These are phyloP conservation scores for Crossaster papposus DNA, from an alignment of 53 echinoderm and acorn worm genomes.

Conservation along the genomic window DNA sequence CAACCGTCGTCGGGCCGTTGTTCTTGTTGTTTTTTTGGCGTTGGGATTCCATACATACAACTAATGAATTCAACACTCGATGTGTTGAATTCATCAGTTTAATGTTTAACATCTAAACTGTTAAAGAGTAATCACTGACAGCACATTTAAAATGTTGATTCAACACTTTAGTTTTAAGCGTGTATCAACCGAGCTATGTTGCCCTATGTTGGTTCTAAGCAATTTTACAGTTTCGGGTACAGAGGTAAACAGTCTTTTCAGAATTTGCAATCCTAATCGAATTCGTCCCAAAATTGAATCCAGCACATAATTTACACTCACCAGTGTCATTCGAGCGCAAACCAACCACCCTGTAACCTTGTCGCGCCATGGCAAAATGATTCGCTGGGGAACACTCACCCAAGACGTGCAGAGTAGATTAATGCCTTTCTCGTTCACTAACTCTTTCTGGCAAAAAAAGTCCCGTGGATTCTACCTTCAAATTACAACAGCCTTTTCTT, in stretches of 20 bases:
- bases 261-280: slow-evolving; percentile 32
- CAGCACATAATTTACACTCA: not conserved
- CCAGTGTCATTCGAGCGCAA: not conserved
- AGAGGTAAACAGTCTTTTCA: not conserved
- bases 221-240: not conserved
- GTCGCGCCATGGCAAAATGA: not conserved
- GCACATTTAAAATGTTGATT: too few relatives aligned
- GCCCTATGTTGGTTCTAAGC: too few relatives aligned
- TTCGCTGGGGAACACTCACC: not conserved
- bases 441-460: not conserved
- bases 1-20: too few relatives aligned
- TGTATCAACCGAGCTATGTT: too few relatives aligned
- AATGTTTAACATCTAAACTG: too few relatives aligned
- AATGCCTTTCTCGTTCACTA: not conserved
- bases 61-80: too few relatives aligned
- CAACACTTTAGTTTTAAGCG: too few relatives aligned
- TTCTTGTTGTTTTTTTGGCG: too few relatives aligned
- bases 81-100: too few relatives aligned
- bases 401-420: not conserved
- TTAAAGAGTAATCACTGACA: too few relatives aligned
- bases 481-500: not conserved
- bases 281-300: slow-evolving; percentile 27
- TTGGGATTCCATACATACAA: too few relatives aligned
- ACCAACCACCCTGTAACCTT: slow-evolving; percentile 18
- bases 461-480: not conserved